phyloP scores from a whole-genome alignment of 2,888 invertebrate genomes.

The Corbicula japonica region DNA sequence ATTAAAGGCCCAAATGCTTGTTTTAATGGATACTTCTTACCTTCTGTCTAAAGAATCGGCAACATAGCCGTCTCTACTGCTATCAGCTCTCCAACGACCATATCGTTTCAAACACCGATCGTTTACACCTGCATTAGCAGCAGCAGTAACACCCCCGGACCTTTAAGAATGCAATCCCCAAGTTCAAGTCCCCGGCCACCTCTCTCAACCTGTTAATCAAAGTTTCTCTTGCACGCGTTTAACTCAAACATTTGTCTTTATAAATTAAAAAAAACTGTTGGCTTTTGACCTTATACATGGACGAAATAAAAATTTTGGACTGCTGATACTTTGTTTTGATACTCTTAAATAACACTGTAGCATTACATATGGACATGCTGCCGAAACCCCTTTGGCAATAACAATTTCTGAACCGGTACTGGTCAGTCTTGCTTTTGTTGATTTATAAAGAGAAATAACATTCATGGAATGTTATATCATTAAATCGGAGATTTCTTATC shows the following conservation, averaged over 20 bases:
- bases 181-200: conserved; percentile 34
- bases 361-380: conserved; percentile 40
- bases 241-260: conserved; percentile 59
- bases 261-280: conserved; percentile 29
- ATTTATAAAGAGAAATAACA: conserved; percentile 11
- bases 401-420: conserved; percentile 16
- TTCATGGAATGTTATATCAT: conserved; percentile 12
- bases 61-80: conserved; percentile 56
- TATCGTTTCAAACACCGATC: conserved; percentile 55
- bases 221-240: conserved; percentile 53
- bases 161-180: conserved; percentile 58
- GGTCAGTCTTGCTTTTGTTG: conserved; percentile 33
- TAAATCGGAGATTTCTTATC: conserved; percentile 20
- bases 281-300: conserved; percentile 28
- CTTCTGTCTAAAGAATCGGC: conserved; percentile 45
- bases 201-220: conserved; percentile 29
- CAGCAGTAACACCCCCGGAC: conserved; percentile 55
- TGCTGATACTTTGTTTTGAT: neutral
- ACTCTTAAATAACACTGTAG: conserved; percentile 21
- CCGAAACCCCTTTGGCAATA: conserved; percentile 25
- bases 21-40: conserved; percentile 40
- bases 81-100: conserved; percentile 52
- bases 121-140: conserved; percentile 56
- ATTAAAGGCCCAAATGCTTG: too few species aligned
- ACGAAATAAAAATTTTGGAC: conserved; percentile 47